Evolutionary conservation across 2,113 vertebrate species (phyloP).

Genomic region (Ranitomeya imitator): DNA sequence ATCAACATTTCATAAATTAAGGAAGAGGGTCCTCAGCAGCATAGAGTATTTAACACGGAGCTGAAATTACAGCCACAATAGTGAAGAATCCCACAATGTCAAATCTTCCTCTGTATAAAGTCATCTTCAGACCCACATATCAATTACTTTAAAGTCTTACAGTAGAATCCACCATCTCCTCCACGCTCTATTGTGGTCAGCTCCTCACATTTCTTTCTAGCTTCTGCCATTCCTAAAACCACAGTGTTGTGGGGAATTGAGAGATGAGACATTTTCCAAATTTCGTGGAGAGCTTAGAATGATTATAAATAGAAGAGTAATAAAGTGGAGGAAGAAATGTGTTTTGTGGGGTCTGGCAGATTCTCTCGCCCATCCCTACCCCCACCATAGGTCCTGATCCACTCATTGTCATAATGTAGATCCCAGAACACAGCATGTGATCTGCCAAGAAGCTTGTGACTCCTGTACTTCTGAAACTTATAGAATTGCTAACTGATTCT

Average conservation of each 20-base stretch:
- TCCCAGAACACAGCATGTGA: background rate
- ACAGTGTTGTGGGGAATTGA: background rate
- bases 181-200: background rate
- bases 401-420: background rate
- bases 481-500: background rate
- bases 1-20: too few species aligned
- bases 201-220: background rate
- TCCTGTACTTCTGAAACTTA: background rate
- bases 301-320: background rate
- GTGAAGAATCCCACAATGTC: background rate
- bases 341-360: background rate
- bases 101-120: background rate
- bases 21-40: background rate
- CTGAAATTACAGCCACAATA: background rate
- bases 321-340: background rate
- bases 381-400: background rate
- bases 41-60: background rate
- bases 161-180: background rate
- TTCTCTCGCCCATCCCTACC: background rate
- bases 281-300: background rate
- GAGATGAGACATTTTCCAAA: constrained; percentile 5
- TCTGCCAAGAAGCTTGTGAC: background rate
- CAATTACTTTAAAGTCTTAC: background rate
- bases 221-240: background rate
- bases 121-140: background rate